Percentiles rank a stretch among this genome's conserved stretches.
Conservation (phyloP, 2,113 vertebrate genomes). For the Bos indicus region DNA sequence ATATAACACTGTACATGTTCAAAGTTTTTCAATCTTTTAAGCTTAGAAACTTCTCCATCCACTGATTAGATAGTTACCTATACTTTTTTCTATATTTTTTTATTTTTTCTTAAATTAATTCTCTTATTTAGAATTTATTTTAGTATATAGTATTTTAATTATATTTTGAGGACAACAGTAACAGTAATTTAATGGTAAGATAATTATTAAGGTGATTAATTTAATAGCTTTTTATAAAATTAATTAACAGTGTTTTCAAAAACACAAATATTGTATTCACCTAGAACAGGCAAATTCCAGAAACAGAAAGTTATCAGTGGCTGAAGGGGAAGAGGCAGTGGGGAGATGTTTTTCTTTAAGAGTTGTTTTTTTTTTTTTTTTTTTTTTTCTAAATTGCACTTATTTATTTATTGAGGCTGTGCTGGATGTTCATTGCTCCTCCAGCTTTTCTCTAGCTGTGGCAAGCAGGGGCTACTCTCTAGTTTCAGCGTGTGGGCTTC, state of each 20-base stretch:
- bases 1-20: background rate
- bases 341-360: background rate
- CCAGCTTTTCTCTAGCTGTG: background rate
- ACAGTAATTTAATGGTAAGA: background rate
- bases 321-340: background rate
- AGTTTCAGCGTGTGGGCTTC: background rate
- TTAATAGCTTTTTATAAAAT: background rate
- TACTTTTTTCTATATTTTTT: background rate
- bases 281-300: background rate
- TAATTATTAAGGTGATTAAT: background rate
- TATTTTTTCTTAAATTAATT: background rate
- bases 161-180: background rate
- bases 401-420: background rate
- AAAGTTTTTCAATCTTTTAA: background rate
- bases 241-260: background rate
- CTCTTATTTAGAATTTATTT: background rate
- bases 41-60: background rate
- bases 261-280: background rate
- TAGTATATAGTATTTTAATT: background rate
- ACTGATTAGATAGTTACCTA: background rate
- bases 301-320: background rate
- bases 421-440: background rate
- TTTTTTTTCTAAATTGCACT: background rate
- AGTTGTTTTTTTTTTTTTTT: background rate
- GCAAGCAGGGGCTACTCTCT: background rate